phyloP scores from a whole-genome alignment of 2,797 vertebrate genomes.

The Muraenolepis orangiensis region DNA sequence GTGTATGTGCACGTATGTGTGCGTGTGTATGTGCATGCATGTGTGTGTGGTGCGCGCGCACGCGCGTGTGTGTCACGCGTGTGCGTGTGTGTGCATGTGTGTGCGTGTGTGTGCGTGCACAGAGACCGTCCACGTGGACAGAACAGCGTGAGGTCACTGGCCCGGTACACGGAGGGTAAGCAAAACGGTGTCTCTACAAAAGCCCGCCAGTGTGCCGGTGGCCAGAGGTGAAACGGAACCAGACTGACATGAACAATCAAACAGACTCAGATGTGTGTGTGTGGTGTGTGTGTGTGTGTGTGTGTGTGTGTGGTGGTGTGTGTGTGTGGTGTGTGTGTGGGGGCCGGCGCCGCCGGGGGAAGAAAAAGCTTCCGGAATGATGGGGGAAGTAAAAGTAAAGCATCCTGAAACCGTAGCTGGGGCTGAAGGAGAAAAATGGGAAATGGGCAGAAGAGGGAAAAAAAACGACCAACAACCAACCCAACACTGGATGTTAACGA shows the following conservation, averaged over 20 bases:
- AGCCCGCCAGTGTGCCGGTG: constrained; percentile 43
- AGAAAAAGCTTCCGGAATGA: too few relatives aligned
- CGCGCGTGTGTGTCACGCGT: neutral
- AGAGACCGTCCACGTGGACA: constrained; percentile 33
- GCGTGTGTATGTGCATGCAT: neutral
- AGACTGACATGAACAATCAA: constrained; percentile 26
- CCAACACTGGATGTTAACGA: constrained; percentile 34
- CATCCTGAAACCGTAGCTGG: too few relatives aligned
- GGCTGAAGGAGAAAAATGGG: too few relatives aligned
- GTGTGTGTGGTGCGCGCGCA: constrained; percentile 13
- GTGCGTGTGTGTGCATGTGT: constrained; percentile 18
- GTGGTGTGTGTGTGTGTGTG: too few relatives aligned
- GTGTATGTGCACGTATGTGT: constrained; percentile 5
- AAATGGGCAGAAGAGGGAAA: neutral
- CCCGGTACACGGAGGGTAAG: constrained; percentile 29
- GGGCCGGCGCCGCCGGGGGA: too few relatives aligned
- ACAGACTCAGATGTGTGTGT: neutral
- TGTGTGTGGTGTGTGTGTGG: too few relatives aligned
- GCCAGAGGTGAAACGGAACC: constrained; percentile 28
- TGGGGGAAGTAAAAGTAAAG: too few relatives aligned
- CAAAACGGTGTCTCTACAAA: constrained; percentile 39
- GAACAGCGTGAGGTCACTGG: constrained; percentile 29
- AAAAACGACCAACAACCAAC: neutral
- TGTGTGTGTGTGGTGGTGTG: too few relatives aligned
- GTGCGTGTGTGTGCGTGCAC: constrained; percentile 18